Conservation (phyloP, 2,113 vertebrate genomes). For the Sinocyclocheilus rhinocerous region DNA sequence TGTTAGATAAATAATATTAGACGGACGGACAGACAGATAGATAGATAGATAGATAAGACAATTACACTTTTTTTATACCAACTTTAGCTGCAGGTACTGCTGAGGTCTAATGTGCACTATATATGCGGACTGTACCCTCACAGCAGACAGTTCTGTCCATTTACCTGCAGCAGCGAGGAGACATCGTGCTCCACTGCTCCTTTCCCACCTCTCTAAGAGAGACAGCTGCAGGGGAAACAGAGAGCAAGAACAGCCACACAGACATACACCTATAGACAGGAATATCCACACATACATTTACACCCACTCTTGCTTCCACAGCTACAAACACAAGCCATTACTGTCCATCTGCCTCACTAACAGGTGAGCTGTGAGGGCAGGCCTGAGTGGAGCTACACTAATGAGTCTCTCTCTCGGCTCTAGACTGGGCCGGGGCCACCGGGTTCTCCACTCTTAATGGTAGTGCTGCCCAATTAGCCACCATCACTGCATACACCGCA, state of each 20-base stretch:
- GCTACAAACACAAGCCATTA: slow-evolving; percentile 40
- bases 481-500: slow-evolving; percentile 27
- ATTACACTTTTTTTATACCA: no score
- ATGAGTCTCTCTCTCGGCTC: slow-evolving; percentile 35
- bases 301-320: slow-evolving; percentile 32
- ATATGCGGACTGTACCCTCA: neutral
- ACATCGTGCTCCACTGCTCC: neutral
- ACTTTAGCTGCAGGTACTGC: neutral
- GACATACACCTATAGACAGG: slow-evolving; percentile 41
- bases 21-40: no score
- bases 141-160: slow-evolving; percentile 14
- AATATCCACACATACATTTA: slow-evolving; percentile 29
- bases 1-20: no score
- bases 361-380: slow-evolving; percentile 39
- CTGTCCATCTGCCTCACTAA: slow-evolving; percentile 52
- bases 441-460: slow-evolving; percentile 34
- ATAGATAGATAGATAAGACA: no score
- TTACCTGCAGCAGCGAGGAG: neutral
- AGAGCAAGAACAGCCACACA: slow-evolving; percentile 26
- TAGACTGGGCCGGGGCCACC: slow-evolving; percentile 1
- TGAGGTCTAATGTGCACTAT: neutral
- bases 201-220: no score
- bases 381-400: slow-evolving; percentile 37
- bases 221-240: neutral
- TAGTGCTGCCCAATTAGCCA: slow-evolving; percentile 49